These are phyloP conservation scores for Sciurus carolinensis DNA, from an alignment of 2,797 vertebrate genomes.

Conservation along the genomic window DNA sequence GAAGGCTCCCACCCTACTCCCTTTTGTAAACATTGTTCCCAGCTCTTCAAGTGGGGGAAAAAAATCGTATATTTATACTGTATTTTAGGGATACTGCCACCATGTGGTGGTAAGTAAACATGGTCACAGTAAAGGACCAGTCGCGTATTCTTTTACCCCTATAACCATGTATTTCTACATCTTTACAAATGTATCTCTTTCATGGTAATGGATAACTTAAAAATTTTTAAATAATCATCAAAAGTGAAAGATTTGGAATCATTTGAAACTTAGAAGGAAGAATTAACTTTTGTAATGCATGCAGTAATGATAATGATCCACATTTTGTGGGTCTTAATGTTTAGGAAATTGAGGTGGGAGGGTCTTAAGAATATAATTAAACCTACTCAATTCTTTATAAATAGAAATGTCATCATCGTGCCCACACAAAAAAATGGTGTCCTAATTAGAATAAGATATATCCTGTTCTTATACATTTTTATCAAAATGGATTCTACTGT, in stretches of 20 bases:
- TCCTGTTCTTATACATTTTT: too few relatives aligned
- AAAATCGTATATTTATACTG: background rate
- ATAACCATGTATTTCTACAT: background rate
- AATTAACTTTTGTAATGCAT: background rate
- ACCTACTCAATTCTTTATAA: constrained; percentile 21
- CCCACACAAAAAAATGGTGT: too few relatives aligned
- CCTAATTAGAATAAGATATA: too few relatives aligned
- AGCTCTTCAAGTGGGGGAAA: background rate
- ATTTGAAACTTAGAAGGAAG: background rate
- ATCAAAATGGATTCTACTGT: too few relatives aligned
- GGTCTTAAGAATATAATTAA: background rate
- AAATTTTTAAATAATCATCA: background rate
- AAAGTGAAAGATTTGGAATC: background rate
- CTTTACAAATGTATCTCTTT: background rate
- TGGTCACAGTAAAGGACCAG: background rate
- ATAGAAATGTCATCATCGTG: too few relatives aligned
- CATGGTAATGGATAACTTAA: background rate
- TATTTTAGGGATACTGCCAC: constrained; percentile 67
- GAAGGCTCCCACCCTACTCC: background rate
- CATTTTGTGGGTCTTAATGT: background rate
- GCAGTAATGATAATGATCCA: background rate
- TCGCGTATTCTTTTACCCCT: background rate
- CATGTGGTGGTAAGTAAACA: constrained; percentile 50
- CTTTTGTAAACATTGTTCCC: constrained; percentile 42
- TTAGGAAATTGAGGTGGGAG: background rate